Percentiles rank a stretch among this genome's conserved stretches.
Conservation (phyloP, 2,888 invertebrate genomes). For the Diarsia brunnea region DNA sequence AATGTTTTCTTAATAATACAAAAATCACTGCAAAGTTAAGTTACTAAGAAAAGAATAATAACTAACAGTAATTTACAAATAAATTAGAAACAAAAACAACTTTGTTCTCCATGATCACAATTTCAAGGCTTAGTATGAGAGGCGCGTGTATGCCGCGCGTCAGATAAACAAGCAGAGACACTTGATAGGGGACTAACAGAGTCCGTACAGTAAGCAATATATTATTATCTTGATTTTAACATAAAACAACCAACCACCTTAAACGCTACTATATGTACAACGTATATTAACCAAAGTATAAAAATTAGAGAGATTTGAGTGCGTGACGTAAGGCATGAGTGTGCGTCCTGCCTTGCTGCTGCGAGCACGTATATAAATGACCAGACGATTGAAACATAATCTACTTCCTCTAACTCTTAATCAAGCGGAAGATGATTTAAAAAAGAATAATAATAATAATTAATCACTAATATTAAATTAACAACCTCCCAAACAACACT, state of each 20-base stretch:
- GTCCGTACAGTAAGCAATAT: conserved; percentile 80
- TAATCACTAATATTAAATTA: conserved; percentile 80
- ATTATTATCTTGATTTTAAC: conserved; percentile 83
- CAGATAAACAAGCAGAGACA: conserved; percentile 74
- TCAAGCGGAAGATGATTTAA: conserved; percentile 79
- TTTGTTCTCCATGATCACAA: conserved; percentile 89
- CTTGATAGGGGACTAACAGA: conserved; percentile 67
- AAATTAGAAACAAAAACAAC: conserved; percentile 91
- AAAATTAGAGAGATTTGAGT: conserved; percentile 86
- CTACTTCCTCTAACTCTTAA: conserved; percentile 70
- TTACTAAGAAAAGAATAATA: conserved; percentile 78
- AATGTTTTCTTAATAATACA: conserved; percentile 72
- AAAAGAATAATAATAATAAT: conserved; percentile 73
- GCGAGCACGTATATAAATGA: conserved; percentile 73
- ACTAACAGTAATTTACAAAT: conserved; percentile 89
- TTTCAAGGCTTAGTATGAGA: conserved; percentile 76
- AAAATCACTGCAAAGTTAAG: conserved; percentile 72
- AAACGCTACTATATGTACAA: conserved; percentile 79
- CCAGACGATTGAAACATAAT: conserved; percentile 77
- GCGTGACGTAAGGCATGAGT: conserved; percentile 71
- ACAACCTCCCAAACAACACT: conserved; percentile 87
- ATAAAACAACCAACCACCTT: conserved; percentile 87
- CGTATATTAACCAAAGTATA: conserved; percentile 77
- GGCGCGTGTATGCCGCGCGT: conserved; percentile 49
- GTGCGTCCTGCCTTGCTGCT: conserved; percentile 55